Evolutionary conservation across 2,113 vertebrate genomes (phyloP), one percentile per base, ranked within the genome.

Genomic region (Elephas maximus): DNA sequence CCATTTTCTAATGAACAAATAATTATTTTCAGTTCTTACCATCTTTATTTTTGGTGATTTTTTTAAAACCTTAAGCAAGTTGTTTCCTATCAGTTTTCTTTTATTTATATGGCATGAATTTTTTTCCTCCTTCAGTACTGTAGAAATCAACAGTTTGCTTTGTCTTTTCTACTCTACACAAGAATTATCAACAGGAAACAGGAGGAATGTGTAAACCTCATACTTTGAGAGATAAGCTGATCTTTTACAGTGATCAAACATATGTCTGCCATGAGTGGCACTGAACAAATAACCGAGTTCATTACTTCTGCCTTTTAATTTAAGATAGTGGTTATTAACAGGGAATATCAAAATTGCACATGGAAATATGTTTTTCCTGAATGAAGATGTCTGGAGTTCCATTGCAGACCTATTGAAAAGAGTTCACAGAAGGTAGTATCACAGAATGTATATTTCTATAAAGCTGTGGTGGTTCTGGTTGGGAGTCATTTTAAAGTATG

Each of bases 251-350:
- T 82, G 33, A 73, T 37, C 20, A 84, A 89, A 95, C 78, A 73
- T 51, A 89, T 82, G 23, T 69, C 62, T 88, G 88, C 4, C 7
- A 45, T 77, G 20, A 88, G 48, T 60, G 18, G 12, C 30, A 92
- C 88, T 76, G 53, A 77, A 91, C 74, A 86, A 87, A 95, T 30
- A 33, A 92, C 30, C 48, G 83, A 60, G 28, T 88, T 92, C 57
- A 76, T 92, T 88, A 92, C 53, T 48, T 83, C 37, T 88, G 60
- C 60, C 30, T 74, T 30, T 92, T 92, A 71, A 94, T 78, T 69
- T 94, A 83, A 83, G 28, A 60, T 15, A n/a, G 20, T 87, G 33
- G 57, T 57, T 76, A 65, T 74, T 26, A 94, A 89, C 0, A 44
- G 63, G 26, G 26, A 44, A 80, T 63, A 80, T 73, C 12, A 86